phyloP scores from a whole-genome alignment of 2,888 invertebrate genomes.

The Brassicogethes aeneus region DNA sequence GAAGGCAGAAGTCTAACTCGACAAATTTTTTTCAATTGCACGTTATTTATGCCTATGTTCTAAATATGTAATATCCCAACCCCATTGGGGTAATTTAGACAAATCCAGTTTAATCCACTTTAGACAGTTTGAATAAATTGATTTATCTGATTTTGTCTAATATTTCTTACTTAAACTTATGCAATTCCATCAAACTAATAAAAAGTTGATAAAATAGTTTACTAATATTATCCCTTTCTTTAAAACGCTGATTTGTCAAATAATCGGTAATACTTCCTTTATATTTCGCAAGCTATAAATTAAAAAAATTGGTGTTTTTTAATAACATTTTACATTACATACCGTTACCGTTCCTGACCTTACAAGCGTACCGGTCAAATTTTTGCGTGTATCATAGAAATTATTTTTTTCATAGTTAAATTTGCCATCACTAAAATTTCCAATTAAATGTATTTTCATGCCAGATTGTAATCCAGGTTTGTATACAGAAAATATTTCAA shows the following conservation, averaged over 20 bases:
- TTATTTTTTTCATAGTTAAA: background rate
- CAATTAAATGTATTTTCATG: background rate
- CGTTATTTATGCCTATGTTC: no score
- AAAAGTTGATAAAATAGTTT: conserved; percentile 26
- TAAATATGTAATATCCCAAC: no score
- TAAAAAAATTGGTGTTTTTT: no score
- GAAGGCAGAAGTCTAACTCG: no score
- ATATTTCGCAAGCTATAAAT: no score
- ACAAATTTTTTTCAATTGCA: no score
- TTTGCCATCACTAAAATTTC: background rate
- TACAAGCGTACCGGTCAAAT: background rate
- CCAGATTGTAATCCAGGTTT: background rate
- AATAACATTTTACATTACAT: no score
- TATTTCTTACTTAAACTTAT: conserved; percentile 29
- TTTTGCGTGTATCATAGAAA: background rate
- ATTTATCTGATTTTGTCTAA: no score
- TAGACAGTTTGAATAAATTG: no score
- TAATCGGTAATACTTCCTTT: no score
- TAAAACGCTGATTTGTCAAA: conserved; percentile 18
- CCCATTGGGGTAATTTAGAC: no score
- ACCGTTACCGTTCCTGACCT: conserved; percentile 7
- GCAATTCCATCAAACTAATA: conserved; percentile 23
- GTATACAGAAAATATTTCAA: background rate
- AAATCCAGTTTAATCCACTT: no score
- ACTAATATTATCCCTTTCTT: conserved; percentile 18